Base-by-base conservation (phyloP, 1,140 invertebrate genomes). In the Bradysia coprophila region DNA sequence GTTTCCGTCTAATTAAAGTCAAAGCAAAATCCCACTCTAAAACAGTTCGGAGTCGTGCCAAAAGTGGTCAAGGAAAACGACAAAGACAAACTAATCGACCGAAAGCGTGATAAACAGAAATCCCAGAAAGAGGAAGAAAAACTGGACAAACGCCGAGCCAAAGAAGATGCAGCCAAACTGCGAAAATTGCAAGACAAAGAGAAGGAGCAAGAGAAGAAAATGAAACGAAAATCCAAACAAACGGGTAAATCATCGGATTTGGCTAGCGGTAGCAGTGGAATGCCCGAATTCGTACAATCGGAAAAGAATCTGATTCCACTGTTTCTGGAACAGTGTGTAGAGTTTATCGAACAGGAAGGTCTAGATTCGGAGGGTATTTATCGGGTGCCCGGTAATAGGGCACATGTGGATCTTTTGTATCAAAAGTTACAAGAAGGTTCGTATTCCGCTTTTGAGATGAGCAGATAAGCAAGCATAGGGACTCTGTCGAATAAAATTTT, bases 301-400 rank as follows among this genome's bases (percentile, higher is more conserved):
- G 81, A 87, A 40, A 76, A 76, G 15, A 83, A 86, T 59, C 74
- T 78, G 40, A 75, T 93, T 52, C 91, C 91, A 19, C 64, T 91
- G 41, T 92, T 97, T 59, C 71, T 97, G 20, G 89, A 93, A 58
- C 94, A 92, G 56, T 97, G 92, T 62, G 80, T 97, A 1, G 72
- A 74, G 47, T 96, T 90, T 61, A 94, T 98, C 38, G 92, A 97
- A 65, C 82, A 90, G 43, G 90, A 89, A 64, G 90, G 92, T 1
- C 69, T 97, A 13, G 83, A 89, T 49, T 90, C 88, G 0, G 93
- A 98, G 65, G 94, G 94, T 2, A 81, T 97, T 40, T 97, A 98
- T 57, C 69, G 93, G 47, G 92, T 97, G 42, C 81, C 82, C 22
- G 94, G 94, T 20, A 97, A 96, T 65, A 69, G 90, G 50, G 86